Evolutionary conservation across 35 echinoderm and acorn worm species (phyloP).

Genomic region (Stichopus chloronotus): DNA sequence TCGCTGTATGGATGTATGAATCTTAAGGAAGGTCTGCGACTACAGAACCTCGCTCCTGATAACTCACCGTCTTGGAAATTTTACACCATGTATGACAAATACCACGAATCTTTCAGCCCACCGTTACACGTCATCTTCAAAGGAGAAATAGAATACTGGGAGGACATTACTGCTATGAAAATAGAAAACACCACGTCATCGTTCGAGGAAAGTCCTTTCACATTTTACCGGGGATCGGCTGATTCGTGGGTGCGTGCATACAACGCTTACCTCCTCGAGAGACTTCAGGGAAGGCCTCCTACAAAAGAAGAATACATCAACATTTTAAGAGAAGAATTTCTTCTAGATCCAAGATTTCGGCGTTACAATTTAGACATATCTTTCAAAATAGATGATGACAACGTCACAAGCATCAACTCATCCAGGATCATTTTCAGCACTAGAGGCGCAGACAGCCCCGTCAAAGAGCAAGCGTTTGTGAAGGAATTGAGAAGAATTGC

Average conservation of each 20-base stretch:
- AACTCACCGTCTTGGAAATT: slow-evolving; percentile 41
- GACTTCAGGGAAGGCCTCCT: neutral
- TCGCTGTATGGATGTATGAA: slow-evolving; percentile 41
- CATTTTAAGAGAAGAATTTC: slow-evolving; percentile 47
- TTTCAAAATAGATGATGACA: slow-evolving; percentile 52
- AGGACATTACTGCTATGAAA: slow-evolving; percentile 11
- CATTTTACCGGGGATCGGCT: slow-evolving; percentile 12
- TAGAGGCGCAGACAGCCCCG: slow-evolving; percentile 19
- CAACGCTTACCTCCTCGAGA: neutral
- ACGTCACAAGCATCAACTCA: slow-evolving; percentile 25
- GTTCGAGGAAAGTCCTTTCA: slow-evolving; percentile 64
- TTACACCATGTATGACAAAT: slow-evolving; percentile 53
- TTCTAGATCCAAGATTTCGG: slow-evolving; percentile 37
- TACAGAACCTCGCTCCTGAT: slow-evolving; percentile 52
- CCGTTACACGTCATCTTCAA: slow-evolving; percentile 67
- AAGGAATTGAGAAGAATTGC: slow-evolving; percentile 43
- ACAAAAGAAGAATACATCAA: slow-evolving; percentile 44
- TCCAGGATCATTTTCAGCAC: slow-evolving; percentile 52
- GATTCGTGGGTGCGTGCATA: slow-evolving; percentile 75
- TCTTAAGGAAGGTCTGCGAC: slow-evolving; percentile 51
- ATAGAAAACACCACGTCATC: slow-evolving; percentile 52
- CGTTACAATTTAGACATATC: slow-evolving; percentile 71
- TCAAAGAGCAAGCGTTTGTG: slow-evolving; percentile 51
- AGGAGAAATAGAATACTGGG: slow-evolving; percentile 62
- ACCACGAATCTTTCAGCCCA: slow-evolving; percentile 60